Base-by-base conservation (phyloP, 35 echinoderm and acorn worm species). In the Apostichopus californicus region DNA sequence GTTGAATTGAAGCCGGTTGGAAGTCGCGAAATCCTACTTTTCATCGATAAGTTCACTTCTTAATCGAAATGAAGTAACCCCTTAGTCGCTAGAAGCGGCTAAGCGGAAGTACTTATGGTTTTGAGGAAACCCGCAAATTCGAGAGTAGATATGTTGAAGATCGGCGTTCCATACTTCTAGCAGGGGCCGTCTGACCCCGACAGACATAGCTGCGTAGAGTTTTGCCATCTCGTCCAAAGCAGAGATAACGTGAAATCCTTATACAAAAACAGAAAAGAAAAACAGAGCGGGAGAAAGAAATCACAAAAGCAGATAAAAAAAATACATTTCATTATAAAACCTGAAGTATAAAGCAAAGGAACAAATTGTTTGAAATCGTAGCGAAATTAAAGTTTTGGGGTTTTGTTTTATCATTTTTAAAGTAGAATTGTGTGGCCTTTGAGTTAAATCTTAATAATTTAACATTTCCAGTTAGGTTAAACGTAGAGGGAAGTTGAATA, bases 31-130 rank as follows among this genome's bases (percentile, higher is more conserved):
- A 85, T 85, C 81, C 81, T 85, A 85, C 81, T 85, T 85, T 85
- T 55, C 54, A 52, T 85, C 81, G 57, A 85, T 85, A 85, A 85
- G n/a, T 85, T 20, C 21, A 85, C 81, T 58, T 85, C 81, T 85
- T 85, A 85, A 85, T 85, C 81, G 81, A 85, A 59, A 22, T 85
- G 81, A 85, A 59, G 81, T 58, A 85, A 85, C 55, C 81, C 81
- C 81, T 85, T 85, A 85, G 81, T 59, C 54, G 55, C 81, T 60
- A 85, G 81, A 85, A 58, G 81, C 81, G 81, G 81, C 57, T 85
- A 85, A 85, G 81, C 81, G 81, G 81, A 85, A 85, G 81, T 85
- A 85, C 81, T 85, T 85, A 55, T 85, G 57, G 81, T 59, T 85
- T 46, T 55, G 58, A 8, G 55, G 57, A 85, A 58, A 85, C 81